Evolutionary conservation across 2,888 invertebrate genomes (phyloP).

Genomic region (Invenusta paracnida): DNA sequence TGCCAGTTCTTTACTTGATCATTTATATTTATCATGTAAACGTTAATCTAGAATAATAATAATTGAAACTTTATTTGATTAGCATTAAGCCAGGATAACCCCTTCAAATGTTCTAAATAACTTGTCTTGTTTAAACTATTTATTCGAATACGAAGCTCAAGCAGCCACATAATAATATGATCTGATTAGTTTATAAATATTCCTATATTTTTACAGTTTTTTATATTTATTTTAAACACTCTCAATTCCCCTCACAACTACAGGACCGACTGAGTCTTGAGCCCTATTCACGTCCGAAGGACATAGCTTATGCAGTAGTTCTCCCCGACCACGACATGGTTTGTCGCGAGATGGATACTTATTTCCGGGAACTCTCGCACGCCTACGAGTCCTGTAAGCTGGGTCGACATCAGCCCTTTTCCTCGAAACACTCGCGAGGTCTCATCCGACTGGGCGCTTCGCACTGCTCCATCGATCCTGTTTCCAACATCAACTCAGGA

Average conservation of each 20-base stretch:
- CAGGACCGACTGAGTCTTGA: conserved; percentile 85
- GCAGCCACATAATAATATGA: too few species aligned
- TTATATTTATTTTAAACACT: neutral
- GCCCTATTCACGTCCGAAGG: conserved; percentile 87
- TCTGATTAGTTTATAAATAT: too few species aligned
- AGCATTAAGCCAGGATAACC: too few species aligned
- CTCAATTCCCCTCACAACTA: conserved; percentile 41
- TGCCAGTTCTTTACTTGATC: too few species aligned
- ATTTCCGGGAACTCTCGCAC: conserved; percentile 85
- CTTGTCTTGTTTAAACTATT: too few species aligned
- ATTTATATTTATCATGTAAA: too few species aligned
- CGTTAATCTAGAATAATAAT: too few species aligned
- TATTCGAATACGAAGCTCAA: too few species aligned
- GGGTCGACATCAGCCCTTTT: conserved; percentile 84
- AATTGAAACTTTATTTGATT: too few species aligned
- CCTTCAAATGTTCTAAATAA: too few species aligned
- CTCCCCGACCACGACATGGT: conserved; percentile 70
- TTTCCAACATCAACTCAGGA: too few species aligned
- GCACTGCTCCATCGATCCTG: neutral
- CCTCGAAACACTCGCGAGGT: conserved; percentile 66
- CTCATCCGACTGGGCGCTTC: conserved; percentile 72
- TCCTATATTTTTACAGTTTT: too few species aligned
- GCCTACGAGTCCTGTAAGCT: conserved; percentile 89
- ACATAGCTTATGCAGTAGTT: conserved; percentile 87
- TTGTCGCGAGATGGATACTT: conserved; percentile 72